Evolutionary conservation across 2,113 vertebrate genomes (phyloP).

Genomic region (Macheiramphus alcinus): DNA sequence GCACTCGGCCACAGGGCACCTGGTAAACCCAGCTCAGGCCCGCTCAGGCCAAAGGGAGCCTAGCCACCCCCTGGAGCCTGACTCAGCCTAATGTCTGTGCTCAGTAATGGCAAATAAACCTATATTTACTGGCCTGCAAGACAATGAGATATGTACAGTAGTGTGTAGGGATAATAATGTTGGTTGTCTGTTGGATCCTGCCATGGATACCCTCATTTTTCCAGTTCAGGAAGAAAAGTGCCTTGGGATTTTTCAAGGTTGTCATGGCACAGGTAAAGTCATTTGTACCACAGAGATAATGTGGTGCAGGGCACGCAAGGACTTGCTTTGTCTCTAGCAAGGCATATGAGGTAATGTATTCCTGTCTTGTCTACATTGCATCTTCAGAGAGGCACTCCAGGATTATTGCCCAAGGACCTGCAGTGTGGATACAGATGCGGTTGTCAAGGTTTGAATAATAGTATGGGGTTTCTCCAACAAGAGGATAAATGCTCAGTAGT

Average conservation of each 20-base stretch:
- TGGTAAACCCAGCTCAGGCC: background rate
- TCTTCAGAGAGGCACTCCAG: background rate
- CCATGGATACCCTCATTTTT: background rate
- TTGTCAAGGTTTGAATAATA: background rate
- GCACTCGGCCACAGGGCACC: accelerated
- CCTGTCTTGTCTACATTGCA: background rate
- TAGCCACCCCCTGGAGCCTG: too few species aligned
- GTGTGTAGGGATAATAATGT: too few species aligned
- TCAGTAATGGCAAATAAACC: background rate
- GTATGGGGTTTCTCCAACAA: background rate
- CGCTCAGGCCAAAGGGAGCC: background rate
- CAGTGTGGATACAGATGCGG: background rate
- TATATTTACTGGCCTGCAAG: background rate
- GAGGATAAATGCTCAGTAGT: background rate
- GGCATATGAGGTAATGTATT: background rate
- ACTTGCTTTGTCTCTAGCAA: background rate
- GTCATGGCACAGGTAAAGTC: background rate
- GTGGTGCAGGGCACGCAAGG: accelerated
- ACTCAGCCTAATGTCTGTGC: accelerated
- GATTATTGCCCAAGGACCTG: background rate
- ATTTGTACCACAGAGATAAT: background rate
- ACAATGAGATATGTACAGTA: background rate
- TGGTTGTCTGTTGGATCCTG: background rate
- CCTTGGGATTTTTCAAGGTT: background rate
- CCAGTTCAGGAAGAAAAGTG: background rate